phyloP scores from a whole-genome alignment of 2,888 invertebrate genomes.

The Brachycybe producta region DNA sequence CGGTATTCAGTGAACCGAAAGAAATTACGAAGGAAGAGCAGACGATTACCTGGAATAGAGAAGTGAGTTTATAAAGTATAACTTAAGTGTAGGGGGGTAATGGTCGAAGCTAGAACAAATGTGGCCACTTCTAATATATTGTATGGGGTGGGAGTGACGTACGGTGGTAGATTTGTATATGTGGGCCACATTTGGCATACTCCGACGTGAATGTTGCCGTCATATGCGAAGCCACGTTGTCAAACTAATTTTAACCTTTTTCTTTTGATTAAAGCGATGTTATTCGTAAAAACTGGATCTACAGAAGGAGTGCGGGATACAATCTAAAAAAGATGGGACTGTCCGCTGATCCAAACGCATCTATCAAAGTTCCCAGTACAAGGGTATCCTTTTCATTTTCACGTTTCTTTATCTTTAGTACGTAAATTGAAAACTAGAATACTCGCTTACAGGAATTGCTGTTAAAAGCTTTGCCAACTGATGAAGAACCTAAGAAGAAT shows the following conservation, averaged over 20 bases:
- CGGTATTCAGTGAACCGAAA: conserved; percentile 1
- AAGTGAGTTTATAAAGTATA: conserved; percentile 1
- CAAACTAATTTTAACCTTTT: no score
- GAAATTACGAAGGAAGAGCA: not conserved
- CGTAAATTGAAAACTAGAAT: not conserved
- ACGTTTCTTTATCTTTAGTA: not conserved
- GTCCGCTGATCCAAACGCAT: conserved; percentile 3
- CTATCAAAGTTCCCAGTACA: not conserved
- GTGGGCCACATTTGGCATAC: no score
- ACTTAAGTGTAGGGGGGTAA: not conserved
- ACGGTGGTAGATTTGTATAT: no score
- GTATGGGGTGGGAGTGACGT: no score
- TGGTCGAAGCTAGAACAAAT: not conserved
- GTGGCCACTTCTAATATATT: not conserved
- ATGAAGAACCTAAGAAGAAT: not conserved
- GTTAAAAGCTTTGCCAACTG: not conserved
- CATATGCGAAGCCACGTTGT: no score
- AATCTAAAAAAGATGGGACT: conserved; percentile 11
- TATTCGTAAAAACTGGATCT: not conserved
- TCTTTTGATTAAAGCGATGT: not conserved
- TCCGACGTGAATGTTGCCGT: no score
- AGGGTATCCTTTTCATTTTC: not conserved
- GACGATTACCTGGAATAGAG: conserved; percentile 5
- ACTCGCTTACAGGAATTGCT: not conserved
- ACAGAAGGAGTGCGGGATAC: not conserved